Percentiles rank a stretch among this genome's conserved stretches.
phyloP scores from a whole-genome alignment of 2,113 vertebrate species.

The Panthera tigris region DNA sequence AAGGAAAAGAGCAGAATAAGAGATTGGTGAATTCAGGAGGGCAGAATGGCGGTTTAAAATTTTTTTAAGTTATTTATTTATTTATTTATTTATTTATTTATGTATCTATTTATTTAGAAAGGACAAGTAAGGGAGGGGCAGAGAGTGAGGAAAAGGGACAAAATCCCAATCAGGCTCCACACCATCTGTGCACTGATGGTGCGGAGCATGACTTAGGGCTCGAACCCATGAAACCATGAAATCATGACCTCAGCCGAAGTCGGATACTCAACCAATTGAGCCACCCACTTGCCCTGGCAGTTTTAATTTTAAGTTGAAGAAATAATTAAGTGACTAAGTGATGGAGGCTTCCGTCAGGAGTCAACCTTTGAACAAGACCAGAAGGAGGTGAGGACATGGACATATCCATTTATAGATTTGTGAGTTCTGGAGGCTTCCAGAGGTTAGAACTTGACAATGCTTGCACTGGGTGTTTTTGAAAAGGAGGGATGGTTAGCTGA shows the following conservation, averaged over 20 bases:
- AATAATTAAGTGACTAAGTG: not conserved
- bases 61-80: not conserved
- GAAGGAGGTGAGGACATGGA: not conserved
- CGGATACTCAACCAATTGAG: too few species aligned
- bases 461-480: not conserved
- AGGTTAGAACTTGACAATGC: not conserved
- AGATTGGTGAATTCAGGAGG: not conserved
- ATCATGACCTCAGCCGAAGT: too few species aligned
- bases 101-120: too few species aligned
- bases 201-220: too few species aligned
- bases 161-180: too few species aligned
- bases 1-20: not conserved
- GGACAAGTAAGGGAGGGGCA: too few species aligned
- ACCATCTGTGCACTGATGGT: too few species aligned
- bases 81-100: too few species aligned
- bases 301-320: not conserved
- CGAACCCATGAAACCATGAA: too few species aligned
- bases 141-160: too few species aligned
- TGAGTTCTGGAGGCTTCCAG: not conserved
- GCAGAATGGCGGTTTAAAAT: not conserved
- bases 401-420: not conserved
- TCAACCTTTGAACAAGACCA: not conserved
- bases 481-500: not conserved
- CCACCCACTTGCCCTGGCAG: too few species aligned
- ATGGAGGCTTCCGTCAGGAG: not conserved